A percentile compares a stretch with the other conserved stretches of the same genome.
Evolutionary conservation across 92 coral and sea anemone species (phyloP).

Genomic region (Palythoa heliodiscus): DNA sequence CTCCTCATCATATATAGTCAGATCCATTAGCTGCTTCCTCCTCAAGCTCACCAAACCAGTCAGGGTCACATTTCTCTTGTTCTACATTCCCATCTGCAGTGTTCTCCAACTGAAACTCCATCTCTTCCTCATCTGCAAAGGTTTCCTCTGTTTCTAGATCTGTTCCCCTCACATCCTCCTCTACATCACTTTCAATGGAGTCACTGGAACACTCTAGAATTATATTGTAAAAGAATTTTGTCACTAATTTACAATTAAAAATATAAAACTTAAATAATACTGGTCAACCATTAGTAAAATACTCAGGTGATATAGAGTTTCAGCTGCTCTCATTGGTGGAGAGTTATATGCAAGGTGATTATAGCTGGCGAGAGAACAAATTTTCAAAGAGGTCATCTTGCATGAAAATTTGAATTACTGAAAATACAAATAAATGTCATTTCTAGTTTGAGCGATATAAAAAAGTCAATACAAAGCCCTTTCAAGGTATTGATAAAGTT

Average conservation of each 20-base stretch:
- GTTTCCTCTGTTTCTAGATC: conserved; percentile 27
- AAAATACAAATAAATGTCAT: not conserved
- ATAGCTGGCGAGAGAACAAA: too few relatives aligned
- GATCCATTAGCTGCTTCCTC: conserved; percentile 41
- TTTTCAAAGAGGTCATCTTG: not conserved
- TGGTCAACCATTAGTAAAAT: not conserved
- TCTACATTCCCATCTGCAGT: conserved; percentile 32
- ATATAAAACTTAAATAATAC: not conserved
- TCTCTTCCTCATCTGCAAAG: conserved; percentile 38
- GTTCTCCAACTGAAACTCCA: conserved; percentile 44
- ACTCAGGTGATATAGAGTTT: not conserved
- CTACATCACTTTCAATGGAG: conserved; percentile 1
- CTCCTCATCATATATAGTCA: too few relatives aligned
- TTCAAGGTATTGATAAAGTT: too few relatives aligned
- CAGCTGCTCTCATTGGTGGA: not conserved
- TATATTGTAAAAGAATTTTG: conserved; percentile 19
- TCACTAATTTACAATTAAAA: not conserved
- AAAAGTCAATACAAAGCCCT: too few relatives aligned
- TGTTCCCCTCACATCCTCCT: conserved; percentile 26
- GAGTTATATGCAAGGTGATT: too few relatives aligned
- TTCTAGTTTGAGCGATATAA: not conserved
- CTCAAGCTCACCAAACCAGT: conserved; percentile 47
- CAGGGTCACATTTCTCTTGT: conserved; percentile 42
- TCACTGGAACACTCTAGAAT: conserved; percentile 49
- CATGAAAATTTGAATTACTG: not conserved